Conservation (phyloP, 2,797 vertebrate species). For the Ateles fusciceps region DNA sequence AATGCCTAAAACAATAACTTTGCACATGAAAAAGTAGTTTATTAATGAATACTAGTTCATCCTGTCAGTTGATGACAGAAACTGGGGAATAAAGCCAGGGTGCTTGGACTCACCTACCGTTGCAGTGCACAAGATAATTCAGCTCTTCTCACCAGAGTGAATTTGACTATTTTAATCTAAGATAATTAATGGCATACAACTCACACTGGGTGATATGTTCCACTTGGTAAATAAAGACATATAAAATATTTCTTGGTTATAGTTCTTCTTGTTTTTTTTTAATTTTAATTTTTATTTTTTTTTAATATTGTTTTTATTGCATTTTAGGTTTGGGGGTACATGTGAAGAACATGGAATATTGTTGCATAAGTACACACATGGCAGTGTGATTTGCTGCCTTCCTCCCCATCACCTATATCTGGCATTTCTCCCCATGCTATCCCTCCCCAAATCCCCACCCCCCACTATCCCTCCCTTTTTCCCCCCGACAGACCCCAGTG, state of each 20-base stretch:
- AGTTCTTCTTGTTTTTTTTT: neutral
- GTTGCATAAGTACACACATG: no score
- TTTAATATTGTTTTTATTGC: no score
- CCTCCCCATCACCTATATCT: no score
- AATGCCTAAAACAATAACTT: neutral
- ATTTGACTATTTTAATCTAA: slow-evolving; percentile 10
- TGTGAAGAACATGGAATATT: no score
- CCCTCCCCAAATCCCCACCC: no score
- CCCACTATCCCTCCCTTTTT: no score
- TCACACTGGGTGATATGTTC: neutral
- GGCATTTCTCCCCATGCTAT: no score
- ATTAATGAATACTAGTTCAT: neutral
- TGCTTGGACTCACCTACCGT: neutral
- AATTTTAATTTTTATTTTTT: no score
- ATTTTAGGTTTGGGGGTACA: no score
- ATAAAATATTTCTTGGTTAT: neutral
- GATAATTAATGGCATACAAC: neutral
- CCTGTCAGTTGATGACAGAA: neutral
- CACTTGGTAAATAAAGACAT: neutral
- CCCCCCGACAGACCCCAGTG: no score
- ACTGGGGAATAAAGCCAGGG: neutral
- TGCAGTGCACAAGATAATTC: neutral
- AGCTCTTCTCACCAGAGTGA: neutral
- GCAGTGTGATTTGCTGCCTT: no score
- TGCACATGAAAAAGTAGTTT: neutral